Conservation (phyloP, 2,888 invertebrate genomes). For the Pandemis cinnamomeana region DNA sequence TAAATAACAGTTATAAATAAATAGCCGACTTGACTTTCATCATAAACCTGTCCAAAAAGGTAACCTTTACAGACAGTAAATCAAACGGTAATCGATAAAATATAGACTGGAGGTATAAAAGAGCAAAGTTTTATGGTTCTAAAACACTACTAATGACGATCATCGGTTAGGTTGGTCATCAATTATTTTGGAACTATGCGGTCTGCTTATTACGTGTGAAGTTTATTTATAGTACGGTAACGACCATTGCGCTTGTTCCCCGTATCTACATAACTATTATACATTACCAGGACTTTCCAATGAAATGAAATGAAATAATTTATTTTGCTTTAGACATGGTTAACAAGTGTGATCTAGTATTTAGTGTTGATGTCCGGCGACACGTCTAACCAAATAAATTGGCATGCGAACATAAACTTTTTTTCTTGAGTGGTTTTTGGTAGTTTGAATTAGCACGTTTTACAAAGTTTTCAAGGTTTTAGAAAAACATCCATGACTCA, state of each 20-base stretch:
- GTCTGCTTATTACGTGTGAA: conserved; percentile 29
- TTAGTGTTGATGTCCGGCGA: too few relatives aligned
- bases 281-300: too few relatives aligned
- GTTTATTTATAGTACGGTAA: conserved; percentile 13
- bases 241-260: not conserved
- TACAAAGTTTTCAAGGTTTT: too few relatives aligned
- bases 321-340: too few relatives aligned
- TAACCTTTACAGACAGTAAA: conserved; percentile 33
- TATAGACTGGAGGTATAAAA: conserved; percentile 37
- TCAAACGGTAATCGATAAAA: conserved; percentile 41
- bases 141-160: conserved; percentile 39
- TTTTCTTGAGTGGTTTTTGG: too few relatives aligned
- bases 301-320: too few relatives aligned
- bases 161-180: conserved; percentile 18
- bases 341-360: too few relatives aligned
- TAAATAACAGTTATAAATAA: conserved; percentile 37
- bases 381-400: too few relatives aligned
- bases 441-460: too few relatives aligned
- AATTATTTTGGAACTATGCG: conserved; percentile 26
- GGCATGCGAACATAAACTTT: too few relatives aligned
- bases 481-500: too few relatives aligned
- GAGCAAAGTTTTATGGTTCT: conserved; percentile 35
- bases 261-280: too few relatives aligned
- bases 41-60: conserved; percentile 37
- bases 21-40: conserved; percentile 18